Conservation (phyloP, 2,113 vertebrate genomes). For the Xenopus borealis region DNA sequence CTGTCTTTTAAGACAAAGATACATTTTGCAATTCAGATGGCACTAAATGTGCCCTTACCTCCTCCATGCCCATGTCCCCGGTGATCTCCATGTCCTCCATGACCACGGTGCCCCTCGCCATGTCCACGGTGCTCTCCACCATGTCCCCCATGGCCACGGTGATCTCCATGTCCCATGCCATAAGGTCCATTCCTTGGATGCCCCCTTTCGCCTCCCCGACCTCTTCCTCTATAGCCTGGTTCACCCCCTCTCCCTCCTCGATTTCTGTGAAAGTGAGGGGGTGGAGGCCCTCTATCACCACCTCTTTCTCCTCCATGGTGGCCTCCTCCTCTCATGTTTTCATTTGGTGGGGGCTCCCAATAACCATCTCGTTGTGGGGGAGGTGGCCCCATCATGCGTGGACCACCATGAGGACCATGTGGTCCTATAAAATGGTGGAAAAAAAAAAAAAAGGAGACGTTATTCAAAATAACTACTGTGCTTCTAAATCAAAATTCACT, state of each 20-base stretch:
- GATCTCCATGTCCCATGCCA: constrained; percentile 56
- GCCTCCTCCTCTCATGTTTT: constrained; percentile 77
- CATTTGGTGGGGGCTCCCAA: constrained; percentile 77
- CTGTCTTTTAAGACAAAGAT: too few relatives aligned
- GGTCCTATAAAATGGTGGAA: constrained; percentile 49
- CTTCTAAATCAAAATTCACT: too few relatives aligned
- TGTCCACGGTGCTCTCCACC: not conserved
- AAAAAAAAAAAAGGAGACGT: not conserved
- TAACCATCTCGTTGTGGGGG: constrained; percentile 78
- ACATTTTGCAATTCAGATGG: not conserved
- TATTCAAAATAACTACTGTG: too few relatives aligned
- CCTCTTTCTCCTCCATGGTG: constrained; percentile 56
- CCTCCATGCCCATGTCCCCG: not conserved
- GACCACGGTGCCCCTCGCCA: not conserved
- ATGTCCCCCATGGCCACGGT: constrained; percentile 54
- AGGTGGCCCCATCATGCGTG: constrained; percentile 83
- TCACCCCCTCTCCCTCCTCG: constrained; percentile 78
- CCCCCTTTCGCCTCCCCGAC: constrained; percentile 67
- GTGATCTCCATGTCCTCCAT: not conserved
- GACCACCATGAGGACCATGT: constrained; percentile 66
- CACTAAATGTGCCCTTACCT: constrained; percentile 11
- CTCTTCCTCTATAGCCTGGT: constrained; percentile 75
- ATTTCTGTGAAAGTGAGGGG: constrained; percentile 71
- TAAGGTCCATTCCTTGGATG: constrained; percentile 71
- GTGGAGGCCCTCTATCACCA: constrained; percentile 59